Evolutionary conservation across 2,797 vertebrate genomes (phyloP).

Genomic region (Syndactyla subalaris): DNA sequence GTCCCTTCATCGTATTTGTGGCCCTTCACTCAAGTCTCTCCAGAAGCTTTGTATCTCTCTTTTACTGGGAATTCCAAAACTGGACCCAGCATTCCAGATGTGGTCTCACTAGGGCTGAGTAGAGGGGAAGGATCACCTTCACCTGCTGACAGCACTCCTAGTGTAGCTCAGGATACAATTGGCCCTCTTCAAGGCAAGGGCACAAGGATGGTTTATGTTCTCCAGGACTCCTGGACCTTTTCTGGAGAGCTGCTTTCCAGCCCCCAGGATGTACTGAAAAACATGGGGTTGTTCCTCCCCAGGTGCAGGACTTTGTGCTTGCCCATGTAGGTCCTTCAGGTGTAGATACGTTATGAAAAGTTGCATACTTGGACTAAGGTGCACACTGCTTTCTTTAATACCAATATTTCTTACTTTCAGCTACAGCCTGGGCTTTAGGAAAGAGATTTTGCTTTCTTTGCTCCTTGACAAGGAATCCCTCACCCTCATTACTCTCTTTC

Average conservation of each 20-base stretch:
- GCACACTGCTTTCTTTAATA: neutral
- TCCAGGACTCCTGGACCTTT: neutral
- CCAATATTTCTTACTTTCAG: neutral
- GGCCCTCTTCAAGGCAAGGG: neutral
- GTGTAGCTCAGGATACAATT: accelerated
- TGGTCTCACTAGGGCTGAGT: neutral
- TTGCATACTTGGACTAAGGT: neutral
- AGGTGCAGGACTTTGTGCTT: neutral
- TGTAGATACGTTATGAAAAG: neutral
- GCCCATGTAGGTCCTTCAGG: neutral
- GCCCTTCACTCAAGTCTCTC: neutral
- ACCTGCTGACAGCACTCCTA: neutral
- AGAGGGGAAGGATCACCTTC: no score
- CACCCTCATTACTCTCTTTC: neutral
- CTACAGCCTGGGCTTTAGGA: neutral
- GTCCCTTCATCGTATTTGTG: neutral
- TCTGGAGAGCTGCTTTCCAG: neutral
- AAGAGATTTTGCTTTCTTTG: neutral
- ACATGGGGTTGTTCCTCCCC: neutral
- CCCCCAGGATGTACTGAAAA: neutral
- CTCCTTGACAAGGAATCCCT: neutral
- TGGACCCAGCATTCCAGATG: neutral
- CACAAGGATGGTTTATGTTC: neutral
- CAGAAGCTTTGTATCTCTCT: neutral
- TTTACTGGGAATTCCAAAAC: neutral